Evolutionary conservation across 2,888 invertebrate genomes (phyloP).

Genomic region (Mesodorylaimus sp.): DNA sequence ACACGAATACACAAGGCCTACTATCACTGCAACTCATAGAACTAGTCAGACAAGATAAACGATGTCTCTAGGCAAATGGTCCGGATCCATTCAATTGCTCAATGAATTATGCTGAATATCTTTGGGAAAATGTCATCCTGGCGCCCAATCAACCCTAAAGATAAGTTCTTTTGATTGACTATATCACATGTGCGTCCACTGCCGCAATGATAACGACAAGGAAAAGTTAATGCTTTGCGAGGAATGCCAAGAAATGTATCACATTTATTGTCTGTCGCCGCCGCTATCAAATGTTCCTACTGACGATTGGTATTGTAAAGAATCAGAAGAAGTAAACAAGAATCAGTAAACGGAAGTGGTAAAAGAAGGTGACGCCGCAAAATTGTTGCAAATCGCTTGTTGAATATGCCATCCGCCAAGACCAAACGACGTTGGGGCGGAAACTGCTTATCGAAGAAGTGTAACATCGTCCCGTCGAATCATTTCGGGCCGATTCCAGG

Average conservation of each 20-base stretch:
- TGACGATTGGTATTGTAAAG: conserved; percentile 49
- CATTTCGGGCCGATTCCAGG: conserved; percentile 66
- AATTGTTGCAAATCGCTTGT: background rate
- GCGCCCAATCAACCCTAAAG: too few species aligned
- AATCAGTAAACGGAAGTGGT: conserved; percentile 57
- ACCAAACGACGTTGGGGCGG: background rate
- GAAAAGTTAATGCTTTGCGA: conserved; percentile 58
- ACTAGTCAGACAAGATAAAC: too few species aligned
- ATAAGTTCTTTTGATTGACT: too few species aligned
- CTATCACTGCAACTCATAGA: too few species aligned
- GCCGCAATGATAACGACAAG: conserved; percentile 51
- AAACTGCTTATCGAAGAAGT: conserved; percentile 48
- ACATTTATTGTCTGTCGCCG: conserved; percentile 52
- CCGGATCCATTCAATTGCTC: too few species aligned
- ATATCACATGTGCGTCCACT: conserved; percentile 53
- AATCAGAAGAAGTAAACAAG: conserved; percentile 50
- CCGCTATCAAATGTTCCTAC: conserved; percentile 38
- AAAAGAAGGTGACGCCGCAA: too few species aligned
- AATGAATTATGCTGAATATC: too few species aligned
- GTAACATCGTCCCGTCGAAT: conserved; percentile 47
- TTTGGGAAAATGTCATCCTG: too few species aligned
- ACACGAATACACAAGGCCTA: too few species aligned
- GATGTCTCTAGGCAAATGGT: too few species aligned
- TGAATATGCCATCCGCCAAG: background rate
- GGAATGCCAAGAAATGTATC: conserved; percentile 57